phyloP scores from a whole-genome alignment of 2,888 invertebrate species.

The Rhagium mordax region DNA sequence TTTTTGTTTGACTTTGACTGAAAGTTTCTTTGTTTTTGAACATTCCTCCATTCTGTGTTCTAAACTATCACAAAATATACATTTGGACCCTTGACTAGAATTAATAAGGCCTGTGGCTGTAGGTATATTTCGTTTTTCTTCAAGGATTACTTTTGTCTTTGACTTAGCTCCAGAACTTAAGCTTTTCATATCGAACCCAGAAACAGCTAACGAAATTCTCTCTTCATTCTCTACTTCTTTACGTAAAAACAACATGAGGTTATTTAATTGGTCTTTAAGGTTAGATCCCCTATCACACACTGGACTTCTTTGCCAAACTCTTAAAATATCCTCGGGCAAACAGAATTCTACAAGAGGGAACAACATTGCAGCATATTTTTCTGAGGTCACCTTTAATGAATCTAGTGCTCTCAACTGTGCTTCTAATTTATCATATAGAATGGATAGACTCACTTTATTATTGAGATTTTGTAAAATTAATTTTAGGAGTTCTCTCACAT shows the following conservation, averaged over 20 bases:
- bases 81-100: background rate
- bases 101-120: background rate
- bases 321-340: conserved; percentile 28
- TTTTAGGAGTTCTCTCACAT: conserved; percentile 28
- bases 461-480: conserved; percentile 21
- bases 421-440: conserved; percentile 31
- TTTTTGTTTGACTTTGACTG: background rate
- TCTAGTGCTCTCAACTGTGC: conserved; percentile 23
- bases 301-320: conserved; percentile 16
- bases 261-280: background rate
- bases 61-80: background rate
- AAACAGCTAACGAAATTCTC: conserved; percentile 9
- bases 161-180: background rate
- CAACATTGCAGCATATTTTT: conserved; percentile 32
- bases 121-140: background rate
- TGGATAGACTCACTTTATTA: conserved; percentile 8
- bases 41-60: conserved; percentile 3
- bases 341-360: conserved; percentile 28
- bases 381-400: conserved; percentile 19
- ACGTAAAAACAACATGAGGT: conserved; percentile 23
- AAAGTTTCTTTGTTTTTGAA: background rate
- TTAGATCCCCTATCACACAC: background rate
- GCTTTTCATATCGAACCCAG: conserved; percentile 15
- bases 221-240: conserved; percentile 31
- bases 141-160: background rate